Percentiles rank a stretch among this genome's conserved stretches.
Conservation (phyloP, 1,140 invertebrate species). For the Ostrea edulis region DNA sequence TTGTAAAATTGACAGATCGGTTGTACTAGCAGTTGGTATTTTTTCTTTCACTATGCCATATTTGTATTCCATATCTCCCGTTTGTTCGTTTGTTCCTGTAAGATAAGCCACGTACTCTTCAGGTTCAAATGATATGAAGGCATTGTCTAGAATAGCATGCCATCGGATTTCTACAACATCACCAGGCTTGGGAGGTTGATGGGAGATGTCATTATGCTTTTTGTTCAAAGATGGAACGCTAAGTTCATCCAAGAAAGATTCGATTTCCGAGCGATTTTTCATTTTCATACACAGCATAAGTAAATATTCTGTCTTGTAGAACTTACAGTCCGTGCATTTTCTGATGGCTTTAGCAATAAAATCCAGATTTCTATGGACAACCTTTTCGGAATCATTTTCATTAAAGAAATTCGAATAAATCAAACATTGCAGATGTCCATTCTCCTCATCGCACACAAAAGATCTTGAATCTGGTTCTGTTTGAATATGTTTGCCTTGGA, state of each 20-base stretch:
- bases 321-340: neutral
- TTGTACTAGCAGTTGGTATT: neutral
- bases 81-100: neutral
- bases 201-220: neutral
- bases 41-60: neutral
- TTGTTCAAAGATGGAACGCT: neutral
- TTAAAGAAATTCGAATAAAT: neutral
- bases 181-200: slow-evolving; percentile 43
- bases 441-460: neutral
- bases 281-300: neutral
- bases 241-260: neutral
- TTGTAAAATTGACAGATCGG: neutral
- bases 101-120: slow-evolving; percentile 46
- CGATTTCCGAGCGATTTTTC: neutral
- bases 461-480: neutral
- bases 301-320: neutral
- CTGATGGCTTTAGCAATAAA: neutral
- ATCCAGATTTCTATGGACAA: neutral
- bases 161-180: slow-evolving; percentile 44
- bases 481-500: neutral
- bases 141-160: slow-evolving; percentile 49
- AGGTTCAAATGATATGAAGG: slow-evolving; percentile 39
- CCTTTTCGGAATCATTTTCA: neutral
- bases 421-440: neutral
- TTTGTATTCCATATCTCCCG: neutral